Evolutionary conservation across 1,140 invertebrate species (phyloP).

Genomic region (Cepaea nemoralis): DNA sequence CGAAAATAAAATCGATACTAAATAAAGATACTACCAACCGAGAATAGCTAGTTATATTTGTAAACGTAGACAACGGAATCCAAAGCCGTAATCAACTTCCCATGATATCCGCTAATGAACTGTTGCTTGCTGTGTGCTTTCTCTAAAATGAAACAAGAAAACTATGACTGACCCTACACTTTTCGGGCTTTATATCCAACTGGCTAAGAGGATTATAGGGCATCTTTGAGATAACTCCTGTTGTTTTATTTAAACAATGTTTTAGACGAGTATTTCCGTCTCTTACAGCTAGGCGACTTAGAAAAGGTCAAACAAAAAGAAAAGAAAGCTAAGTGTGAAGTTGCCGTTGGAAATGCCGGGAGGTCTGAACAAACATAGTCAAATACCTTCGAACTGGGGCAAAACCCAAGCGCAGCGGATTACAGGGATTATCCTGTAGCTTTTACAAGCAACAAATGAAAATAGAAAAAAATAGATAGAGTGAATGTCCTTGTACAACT

Average conservation of each 20-base stretch:
- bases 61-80: no score
- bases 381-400: background rate
- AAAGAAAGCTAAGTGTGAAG: background rate
- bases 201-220: background rate
- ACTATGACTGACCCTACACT: background rate
- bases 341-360: background rate
- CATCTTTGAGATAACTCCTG: background rate
- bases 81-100: no score
- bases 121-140: no score
- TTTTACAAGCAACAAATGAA: background rate
- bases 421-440: background rate
- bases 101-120: no score
- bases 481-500: no score
- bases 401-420: background rate
- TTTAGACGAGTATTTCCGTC: background rate
- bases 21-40: no score
- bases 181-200: background rate
- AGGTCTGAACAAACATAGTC: background rate
- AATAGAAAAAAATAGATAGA: no score
- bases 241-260: background rate
- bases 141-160: background rate
- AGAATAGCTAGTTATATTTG: no score
- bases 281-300: background rate
- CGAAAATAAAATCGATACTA: no score
- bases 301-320: background rate